A percentile compares a stretch with the other conserved stretches of the same genome.
phyloP scores from a whole-genome alignment of 2,797 vertebrate species.

The Neoniphon sammara region DNA sequence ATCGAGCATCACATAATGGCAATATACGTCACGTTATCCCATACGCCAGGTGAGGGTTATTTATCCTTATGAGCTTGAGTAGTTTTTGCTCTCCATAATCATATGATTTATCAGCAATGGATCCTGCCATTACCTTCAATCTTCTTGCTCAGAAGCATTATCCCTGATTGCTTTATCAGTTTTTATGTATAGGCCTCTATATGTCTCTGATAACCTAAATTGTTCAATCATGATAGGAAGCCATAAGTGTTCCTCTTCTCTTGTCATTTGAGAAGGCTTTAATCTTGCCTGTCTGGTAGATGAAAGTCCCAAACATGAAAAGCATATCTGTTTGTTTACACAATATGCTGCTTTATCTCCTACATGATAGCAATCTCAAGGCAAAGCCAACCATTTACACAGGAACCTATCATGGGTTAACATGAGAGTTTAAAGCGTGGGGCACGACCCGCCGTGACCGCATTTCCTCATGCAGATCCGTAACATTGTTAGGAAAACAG shows the following conservation, averaged over 20 bases:
- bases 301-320: constrained; percentile 50
- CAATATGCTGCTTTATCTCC: constrained; percentile 47
- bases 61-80: constrained; percentile 47
- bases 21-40: constrained; percentile 54
- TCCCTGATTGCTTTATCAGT: constrained; percentile 44
- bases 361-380: constrained; percentile 49
- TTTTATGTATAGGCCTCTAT: constrained; percentile 46
- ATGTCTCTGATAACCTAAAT: constrained; percentile 58
- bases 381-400: constrained; percentile 45
- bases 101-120: constrained; percentile 55
- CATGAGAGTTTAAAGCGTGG: constrained; percentile 4
- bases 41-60: constrained; percentile 39
- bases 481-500: constrained; percentile 37
- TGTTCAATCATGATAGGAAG: constrained; percentile 61
- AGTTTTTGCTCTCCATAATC: constrained; percentile 51
- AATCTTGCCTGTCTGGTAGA: constrained; percentile 52
- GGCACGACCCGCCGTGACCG: neutral
- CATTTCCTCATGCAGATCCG: constrained; percentile 1
- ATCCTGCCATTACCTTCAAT: constrained; percentile 62
- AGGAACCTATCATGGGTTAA: constrained; percentile 38
- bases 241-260: constrained; percentile 32
- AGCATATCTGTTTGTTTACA: constrained; percentile 63
- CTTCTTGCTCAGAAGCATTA: constrained; percentile 56
- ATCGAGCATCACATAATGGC: constrained; percentile 69
- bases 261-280: constrained; percentile 38